These are phyloP conservation scores for Dynastes tityus DNA, from an alignment of 2,888 invertebrate genomes.

Conservation along the genomic window DNA sequence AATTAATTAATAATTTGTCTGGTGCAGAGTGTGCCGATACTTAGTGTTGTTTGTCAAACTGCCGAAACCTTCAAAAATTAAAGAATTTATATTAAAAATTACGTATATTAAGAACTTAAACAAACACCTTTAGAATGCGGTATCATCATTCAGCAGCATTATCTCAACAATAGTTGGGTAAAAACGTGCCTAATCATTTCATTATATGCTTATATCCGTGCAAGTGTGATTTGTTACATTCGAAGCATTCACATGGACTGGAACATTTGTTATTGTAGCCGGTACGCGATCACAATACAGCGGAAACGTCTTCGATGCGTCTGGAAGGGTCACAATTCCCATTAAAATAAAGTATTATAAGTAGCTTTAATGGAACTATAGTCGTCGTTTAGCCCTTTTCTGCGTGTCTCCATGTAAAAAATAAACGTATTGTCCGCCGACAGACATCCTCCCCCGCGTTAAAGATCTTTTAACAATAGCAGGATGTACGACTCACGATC, in stretches of 20 bases:
- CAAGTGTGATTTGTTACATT: slow-evolving; percentile 60
- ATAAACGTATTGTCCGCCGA: background rate
- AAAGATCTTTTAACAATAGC: slow-evolving; percentile 4
- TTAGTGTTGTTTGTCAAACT: too few species aligned
- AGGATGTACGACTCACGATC: slow-evolving; percentile 1
- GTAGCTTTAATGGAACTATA: slow-evolving; percentile 26
- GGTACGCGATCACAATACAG: slow-evolving; percentile 56
- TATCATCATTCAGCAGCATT: background rate
- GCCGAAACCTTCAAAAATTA: too few species aligned
- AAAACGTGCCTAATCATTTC: background rate
- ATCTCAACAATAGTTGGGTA: background rate
- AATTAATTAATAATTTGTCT: too few species aligned
- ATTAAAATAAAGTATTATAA: slow-evolving; percentile 43
- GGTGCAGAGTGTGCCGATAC: too few species aligned
- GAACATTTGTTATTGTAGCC: slow-evolving; percentile 54
- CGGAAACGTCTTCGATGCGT: slow-evolving; percentile 60
- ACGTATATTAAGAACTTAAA: too few species aligned
- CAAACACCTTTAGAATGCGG: too few species aligned
- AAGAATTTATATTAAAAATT: too few species aligned
- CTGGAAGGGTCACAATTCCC: slow-evolving; percentile 51
- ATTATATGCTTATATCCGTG: slow-evolving; percentile 44
- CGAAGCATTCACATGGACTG: slow-evolving; percentile 55
- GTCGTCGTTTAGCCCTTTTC: slow-evolving; percentile 14
- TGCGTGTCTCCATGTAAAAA: background rate
- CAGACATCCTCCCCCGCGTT: slow-evolving; percentile 9